Percentiles rank a stretch among this genome's conserved stretches.
Conservation (phyloP, 2,797 vertebrate species). For the Microtus agrestis region DNA sequence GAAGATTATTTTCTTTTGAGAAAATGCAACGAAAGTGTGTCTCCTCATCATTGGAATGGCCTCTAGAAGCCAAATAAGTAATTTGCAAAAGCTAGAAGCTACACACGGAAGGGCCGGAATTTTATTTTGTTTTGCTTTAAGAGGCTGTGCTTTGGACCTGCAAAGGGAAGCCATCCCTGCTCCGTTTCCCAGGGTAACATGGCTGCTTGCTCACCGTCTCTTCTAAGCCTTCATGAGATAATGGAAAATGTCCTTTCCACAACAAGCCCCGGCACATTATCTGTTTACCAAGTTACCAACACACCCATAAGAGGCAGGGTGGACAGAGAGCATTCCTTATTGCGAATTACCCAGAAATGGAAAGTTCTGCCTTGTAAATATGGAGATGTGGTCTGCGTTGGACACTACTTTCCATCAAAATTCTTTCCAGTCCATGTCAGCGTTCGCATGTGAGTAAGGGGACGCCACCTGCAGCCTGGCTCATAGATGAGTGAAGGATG, state of each 20-base stretch:
- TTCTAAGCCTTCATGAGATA: neutral
- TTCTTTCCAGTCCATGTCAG: neutral
- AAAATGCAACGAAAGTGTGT: neutral
- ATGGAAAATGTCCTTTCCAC: neutral
- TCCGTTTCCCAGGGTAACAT: neutral
- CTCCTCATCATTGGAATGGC: neutral
- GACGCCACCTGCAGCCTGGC: accelerated
- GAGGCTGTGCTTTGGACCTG: neutral
- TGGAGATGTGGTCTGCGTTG: neutral
- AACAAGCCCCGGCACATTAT: neutral
- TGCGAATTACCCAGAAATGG: slow-evolving; percentile 27
- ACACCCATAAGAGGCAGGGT: neutral
- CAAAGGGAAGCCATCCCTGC: neutral
- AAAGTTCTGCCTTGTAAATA: slow-evolving; percentile 34
- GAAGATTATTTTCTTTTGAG: slow-evolving; percentile 11
- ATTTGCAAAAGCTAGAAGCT: slow-evolving; percentile 49
- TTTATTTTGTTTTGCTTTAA: slow-evolving; percentile 33
- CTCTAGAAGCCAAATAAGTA: slow-evolving; percentile 54
- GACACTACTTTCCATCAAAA: neutral
- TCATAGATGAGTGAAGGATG: neutral
- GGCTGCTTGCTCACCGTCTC: neutral
- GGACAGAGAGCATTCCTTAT: slow-evolving; percentile 15
- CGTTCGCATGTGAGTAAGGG: neutral
- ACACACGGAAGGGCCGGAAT: neutral
- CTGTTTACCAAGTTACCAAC: neutral